A percentile compares a stretch with the other conserved stretches of the same genome.
Conservation (phyloP, 2,888 invertebrate genomes). For the Blera fallax region DNA sequence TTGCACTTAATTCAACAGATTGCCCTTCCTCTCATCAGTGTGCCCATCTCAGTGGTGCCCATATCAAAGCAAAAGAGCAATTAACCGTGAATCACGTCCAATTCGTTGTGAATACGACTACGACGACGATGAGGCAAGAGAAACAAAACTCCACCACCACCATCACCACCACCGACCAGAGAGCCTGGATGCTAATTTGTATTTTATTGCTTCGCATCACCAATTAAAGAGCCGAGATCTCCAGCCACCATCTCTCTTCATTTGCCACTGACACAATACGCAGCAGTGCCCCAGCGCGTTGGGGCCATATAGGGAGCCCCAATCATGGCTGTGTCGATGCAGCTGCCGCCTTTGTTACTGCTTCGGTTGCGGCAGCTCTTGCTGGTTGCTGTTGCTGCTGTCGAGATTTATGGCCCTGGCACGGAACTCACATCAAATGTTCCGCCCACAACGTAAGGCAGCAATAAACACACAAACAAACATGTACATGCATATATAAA, state of each 20-base stretch:
- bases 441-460: constrained; percentile 68
- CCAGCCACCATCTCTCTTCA: constrained; percentile 65
- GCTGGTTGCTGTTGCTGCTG: constrained; percentile 39
- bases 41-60: constrained; percentile 10
- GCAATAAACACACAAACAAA: constrained; percentile 42
- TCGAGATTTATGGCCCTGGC: constrained; percentile 69
- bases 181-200: constrained; percentile 71
- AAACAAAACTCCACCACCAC: constrained; percentile 52
- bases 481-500: background rate
- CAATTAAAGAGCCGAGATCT: constrained; percentile 72
- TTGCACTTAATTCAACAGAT: constrained; percentile 18
- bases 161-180: constrained; percentile 7
- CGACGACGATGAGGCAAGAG: constrained; percentile 6
- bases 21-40: constrained; percentile 47
- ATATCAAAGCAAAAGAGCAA: constrained; percentile 56
- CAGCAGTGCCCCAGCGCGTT: constrained; percentile 44
- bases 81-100: constrained; percentile 64
- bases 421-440: constrained; percentile 72
- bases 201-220: constrained; percentile 72
- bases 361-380: constrained; percentile 38
- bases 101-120: constrained; percentile 48
- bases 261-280: constrained; percentile 58
- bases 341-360: constrained; percentile 69
- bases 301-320: constrained; percentile 64
- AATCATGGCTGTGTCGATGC: constrained; percentile 63